A percentile compares a stretch with the other conserved stretches of the same genome.
Evolutionary conservation across 2,888 invertebrate genomes (phyloP).

Genomic region (Brassicogethes aeneus): DNA sequence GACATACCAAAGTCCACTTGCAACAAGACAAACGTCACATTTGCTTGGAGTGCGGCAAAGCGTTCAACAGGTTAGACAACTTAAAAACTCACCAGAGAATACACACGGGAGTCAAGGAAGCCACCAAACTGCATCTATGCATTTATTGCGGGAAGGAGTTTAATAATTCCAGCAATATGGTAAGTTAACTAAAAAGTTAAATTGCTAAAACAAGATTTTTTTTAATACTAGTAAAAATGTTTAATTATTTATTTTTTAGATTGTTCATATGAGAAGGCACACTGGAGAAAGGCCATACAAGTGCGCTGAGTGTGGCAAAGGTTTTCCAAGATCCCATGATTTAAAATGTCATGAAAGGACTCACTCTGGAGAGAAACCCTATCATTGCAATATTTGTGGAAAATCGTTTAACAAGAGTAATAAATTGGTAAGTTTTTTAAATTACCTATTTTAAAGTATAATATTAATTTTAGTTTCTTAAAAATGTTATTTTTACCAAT

Average conservation of each 20-base stretch:
- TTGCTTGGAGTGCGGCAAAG: constrained; percentile 55
- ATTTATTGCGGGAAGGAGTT: constrained; percentile 42
- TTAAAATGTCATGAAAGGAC: constrained; percentile 42
- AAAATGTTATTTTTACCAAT: too few species aligned
- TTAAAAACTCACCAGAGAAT: constrained; percentile 38
- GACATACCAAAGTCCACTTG: constrained; percentile 55
- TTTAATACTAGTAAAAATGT: neutral
- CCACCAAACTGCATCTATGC: constrained; percentile 37
- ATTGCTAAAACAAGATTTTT: neutral
- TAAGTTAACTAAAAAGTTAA: constrained; percentile 22
- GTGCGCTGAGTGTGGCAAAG: constrained; percentile 39
- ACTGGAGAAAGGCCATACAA: constrained; percentile 41
- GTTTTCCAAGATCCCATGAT: constrained; percentile 41
- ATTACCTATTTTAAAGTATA: too few species aligned
- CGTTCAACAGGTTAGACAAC: constrained; percentile 48
- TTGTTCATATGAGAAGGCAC: constrained; percentile 41
- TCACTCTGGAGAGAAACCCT: constrained; percentile 41
- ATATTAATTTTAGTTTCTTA: too few species aligned
- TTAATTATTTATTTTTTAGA: constrained; percentile 26
- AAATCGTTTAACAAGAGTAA: constrained; percentile 43
- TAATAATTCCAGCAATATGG: constrained; percentile 43
- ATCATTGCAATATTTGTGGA: constrained; percentile 39
- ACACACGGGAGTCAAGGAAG: constrained; percentile 38
- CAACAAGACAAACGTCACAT: constrained; percentile 41
- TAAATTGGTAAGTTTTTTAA: constrained; percentile 40